Conservation (phyloP, 2,113 vertebrate genomes). For the Microtus oregoni region DNA sequence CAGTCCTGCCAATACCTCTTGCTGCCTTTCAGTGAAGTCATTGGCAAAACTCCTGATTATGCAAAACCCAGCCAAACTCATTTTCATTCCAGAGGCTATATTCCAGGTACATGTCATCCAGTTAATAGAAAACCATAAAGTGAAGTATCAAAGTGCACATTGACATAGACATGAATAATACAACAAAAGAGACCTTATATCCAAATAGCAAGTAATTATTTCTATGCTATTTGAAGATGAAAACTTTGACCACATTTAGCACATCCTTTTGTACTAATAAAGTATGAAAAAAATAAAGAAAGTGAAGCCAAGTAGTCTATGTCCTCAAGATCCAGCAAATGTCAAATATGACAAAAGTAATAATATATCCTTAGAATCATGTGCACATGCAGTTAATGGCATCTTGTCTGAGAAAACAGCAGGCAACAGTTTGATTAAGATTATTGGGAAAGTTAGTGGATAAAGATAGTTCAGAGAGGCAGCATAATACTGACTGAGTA, state of each 20-base stretch:
- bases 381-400: neutral
- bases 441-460: neutral
- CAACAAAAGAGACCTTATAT: neutral
- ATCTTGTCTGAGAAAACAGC: neutral
- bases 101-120: neutral
- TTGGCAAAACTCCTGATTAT: conserved; percentile 21
- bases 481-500: neutral
- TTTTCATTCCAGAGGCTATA: neutral
- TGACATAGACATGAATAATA: neutral
- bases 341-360: neutral
- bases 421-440: neutral
- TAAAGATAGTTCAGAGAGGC: neutral
- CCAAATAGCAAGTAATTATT: neutral
- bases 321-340: neutral
- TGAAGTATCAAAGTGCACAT: neutral
- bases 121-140: conserved; percentile 31
- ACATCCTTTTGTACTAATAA: neutral
- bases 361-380: neutral
- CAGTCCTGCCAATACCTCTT: conserved; percentile 21
- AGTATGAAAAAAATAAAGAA: neutral
- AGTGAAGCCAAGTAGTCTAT: neutral
- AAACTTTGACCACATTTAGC: neutral
- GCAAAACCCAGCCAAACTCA: conserved; percentile 16
- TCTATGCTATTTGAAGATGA: neutral
- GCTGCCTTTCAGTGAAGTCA: conserved; percentile 15